phyloP scores from a whole-genome alignment of 2,797 vertebrate genomes.

The Gorsachius magnificus region DNA sequence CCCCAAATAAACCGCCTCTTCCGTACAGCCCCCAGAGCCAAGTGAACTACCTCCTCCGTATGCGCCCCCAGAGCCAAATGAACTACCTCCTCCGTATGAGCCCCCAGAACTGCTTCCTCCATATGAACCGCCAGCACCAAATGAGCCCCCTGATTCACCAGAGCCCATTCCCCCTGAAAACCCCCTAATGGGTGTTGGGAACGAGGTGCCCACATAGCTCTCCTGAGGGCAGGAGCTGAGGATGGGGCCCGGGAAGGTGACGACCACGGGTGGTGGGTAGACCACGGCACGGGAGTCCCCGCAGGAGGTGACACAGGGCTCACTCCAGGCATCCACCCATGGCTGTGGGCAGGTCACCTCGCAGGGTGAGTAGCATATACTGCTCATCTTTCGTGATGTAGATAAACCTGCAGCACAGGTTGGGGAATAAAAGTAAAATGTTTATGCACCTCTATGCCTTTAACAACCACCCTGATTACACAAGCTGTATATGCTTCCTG shows the following conservation, averaged over 20 bases:
- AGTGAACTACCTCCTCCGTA: neutral
- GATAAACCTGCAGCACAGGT: neutral
- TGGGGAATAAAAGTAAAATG: neutral
- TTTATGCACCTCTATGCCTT: rapidly evolving
- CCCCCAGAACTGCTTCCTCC: neutral
- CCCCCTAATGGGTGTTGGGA: neutral
- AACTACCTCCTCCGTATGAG: neutral
- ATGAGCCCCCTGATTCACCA: neutral
- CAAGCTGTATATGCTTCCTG: rapidly evolving
- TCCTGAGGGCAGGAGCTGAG: neutral
- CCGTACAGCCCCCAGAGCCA: neutral
- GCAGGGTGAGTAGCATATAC: neutral
- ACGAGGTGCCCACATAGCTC: neutral
- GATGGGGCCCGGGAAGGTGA: neutral
- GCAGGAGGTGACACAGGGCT: neutral
- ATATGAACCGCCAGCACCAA: neutral
- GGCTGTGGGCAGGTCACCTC: neutral
- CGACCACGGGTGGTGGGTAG: neutral
- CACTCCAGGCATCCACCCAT: rapidly evolving
- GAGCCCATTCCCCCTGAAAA: neutral
- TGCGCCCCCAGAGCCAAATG: neutral
- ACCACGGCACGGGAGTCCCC: neutral
- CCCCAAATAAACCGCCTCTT: neutral
- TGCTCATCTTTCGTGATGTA: neutral
- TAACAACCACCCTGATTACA: rapidly evolving